These are phyloP conservation scores for Manis pentadactyla DNA, from an alignment of 2,797 vertebrate species.

Conservation along the genomic window DNA sequence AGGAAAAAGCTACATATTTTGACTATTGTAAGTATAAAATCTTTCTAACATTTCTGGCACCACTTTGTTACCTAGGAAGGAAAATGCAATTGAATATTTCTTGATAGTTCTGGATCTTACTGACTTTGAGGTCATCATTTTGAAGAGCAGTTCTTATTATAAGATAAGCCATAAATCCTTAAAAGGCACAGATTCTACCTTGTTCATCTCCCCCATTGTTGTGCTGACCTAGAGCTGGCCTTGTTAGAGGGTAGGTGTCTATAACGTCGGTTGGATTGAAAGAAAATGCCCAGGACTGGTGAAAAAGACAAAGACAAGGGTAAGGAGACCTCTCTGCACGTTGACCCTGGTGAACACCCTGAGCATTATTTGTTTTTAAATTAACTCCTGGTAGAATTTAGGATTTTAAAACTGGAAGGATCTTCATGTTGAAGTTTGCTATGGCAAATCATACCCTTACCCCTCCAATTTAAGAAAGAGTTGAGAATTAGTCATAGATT, in stretches of 20 bases:
- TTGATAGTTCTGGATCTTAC: neutral
- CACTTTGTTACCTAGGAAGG: neutral
- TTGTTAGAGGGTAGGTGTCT: neutral
- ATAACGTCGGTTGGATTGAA: neutral
- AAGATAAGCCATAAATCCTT: neutral
- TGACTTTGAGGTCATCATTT: neutral
- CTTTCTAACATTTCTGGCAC: neutral
- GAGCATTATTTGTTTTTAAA: neutral
- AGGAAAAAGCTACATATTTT: neutral
- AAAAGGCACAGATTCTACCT: neutral
- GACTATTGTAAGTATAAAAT: neutral
- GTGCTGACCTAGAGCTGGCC: neutral
- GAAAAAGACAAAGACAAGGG: neutral
- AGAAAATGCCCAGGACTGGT: neutral
- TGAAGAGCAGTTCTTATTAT: neutral
- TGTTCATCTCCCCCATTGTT: neutral
- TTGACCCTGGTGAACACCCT: neutral
- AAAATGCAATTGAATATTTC: neutral
- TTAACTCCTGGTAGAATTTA: neutral
- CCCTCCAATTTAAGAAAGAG: conserved; percentile 3
- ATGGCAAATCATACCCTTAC: neutral
- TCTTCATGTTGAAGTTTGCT: conserved; percentile 1
- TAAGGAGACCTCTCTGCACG: neutral
- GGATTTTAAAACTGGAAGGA: neutral
- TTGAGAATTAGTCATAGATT: conserved; percentile 10